Percentiles rank a stretch among this genome's conserved stretches.
phyloP scores from a whole-genome alignment of 1,140 invertebrate genomes.

The Phymorhynchus buccinoides region DNA sequence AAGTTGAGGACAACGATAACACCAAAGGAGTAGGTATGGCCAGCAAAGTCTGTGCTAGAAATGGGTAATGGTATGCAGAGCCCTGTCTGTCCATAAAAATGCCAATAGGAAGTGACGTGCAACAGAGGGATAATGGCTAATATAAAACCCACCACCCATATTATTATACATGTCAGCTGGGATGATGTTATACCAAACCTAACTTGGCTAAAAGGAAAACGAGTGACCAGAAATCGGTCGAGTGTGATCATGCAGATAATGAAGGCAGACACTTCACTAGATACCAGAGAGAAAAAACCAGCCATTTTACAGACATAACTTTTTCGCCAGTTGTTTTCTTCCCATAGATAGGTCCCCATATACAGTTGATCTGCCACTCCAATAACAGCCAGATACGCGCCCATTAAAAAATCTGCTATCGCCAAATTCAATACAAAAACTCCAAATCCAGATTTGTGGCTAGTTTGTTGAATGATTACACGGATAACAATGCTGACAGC shows the following conservation, averaged over 20 bases:
- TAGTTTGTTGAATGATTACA: too few species aligned
- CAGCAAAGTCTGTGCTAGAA: conserved; percentile 29
- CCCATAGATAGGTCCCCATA: conserved; percentile 53
- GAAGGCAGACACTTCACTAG: conserved; percentile 54
- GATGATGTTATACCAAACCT: conserved; percentile 33
- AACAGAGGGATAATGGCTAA: conserved; percentile 36
- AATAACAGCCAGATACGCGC: conserved; percentile 65
- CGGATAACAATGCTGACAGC: too few species aligned
- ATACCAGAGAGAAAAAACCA: conserved; percentile 56
- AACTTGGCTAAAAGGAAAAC: conserved; percentile 51
- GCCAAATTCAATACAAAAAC: conserved; percentile 62
- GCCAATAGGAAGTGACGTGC: not conserved
- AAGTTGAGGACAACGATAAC: conserved; percentile 49
- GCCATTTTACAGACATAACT: conserved; percentile 52
- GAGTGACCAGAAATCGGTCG: conserved; percentile 51
- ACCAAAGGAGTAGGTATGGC: conserved; percentile 44
- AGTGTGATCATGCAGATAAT: conserved; percentile 55
- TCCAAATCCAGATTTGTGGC: conserved; percentile 40
- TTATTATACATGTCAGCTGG: not conserved
- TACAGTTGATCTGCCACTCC: too few species aligned
- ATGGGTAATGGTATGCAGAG: conserved; percentile 51
- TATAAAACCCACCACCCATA: conserved; percentile 42
- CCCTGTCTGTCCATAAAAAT: conserved; percentile 43
- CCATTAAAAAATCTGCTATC: conserved; percentile 66
- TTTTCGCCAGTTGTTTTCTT: conserved; percentile 51